Percentiles rank a stretch among this genome's conserved stretches.
Evolutionary conservation across 1,140 invertebrate genomes (phyloP).

Genomic region (Andrena cerasifolii): DNA sequence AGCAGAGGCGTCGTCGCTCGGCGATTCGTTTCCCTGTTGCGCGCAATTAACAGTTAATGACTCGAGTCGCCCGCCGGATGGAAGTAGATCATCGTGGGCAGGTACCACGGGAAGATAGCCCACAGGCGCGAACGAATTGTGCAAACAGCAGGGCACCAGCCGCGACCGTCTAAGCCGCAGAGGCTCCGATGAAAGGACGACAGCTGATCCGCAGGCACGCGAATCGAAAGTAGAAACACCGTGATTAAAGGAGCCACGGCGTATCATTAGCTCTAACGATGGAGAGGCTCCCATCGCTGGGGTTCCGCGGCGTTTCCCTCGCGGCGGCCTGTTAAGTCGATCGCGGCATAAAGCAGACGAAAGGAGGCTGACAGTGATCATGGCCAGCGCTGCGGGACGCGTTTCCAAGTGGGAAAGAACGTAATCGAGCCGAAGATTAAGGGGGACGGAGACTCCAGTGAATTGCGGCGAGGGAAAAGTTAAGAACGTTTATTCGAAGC

Average conservation of each 20-base stretch:
- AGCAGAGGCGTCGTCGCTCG: too few relatives aligned
- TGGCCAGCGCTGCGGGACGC: too few relatives aligned
- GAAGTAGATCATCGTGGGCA: neutral
- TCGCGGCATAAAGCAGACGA: neutral
- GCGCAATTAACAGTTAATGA: slow-evolving; percentile 6
- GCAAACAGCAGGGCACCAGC: neutral
- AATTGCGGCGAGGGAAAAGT: neutral
- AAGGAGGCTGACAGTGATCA: neutral
- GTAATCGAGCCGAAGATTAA: too few relatives aligned
- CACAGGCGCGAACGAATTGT: neutral
- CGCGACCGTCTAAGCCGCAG: neutral
- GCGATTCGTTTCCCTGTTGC: neutral
- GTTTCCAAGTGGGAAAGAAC: too few relatives aligned
- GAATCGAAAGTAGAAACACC: neutral
- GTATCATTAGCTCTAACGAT: slow-evolving; percentile 12
- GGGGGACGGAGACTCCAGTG: neutral
- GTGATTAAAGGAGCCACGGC: neutral
- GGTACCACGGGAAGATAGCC: neutral
- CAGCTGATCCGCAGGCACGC: neutral
- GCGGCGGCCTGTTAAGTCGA: neutral
- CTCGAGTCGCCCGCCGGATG: slow-evolving; percentile 21
- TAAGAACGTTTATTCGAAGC: neutral
- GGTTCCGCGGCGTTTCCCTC: neutral
- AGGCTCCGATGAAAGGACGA: neutral
- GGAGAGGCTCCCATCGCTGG: neutral